Base-by-base conservation (phyloP, 1,140 invertebrate species). In the Lepidurus arcticus region DNA sequence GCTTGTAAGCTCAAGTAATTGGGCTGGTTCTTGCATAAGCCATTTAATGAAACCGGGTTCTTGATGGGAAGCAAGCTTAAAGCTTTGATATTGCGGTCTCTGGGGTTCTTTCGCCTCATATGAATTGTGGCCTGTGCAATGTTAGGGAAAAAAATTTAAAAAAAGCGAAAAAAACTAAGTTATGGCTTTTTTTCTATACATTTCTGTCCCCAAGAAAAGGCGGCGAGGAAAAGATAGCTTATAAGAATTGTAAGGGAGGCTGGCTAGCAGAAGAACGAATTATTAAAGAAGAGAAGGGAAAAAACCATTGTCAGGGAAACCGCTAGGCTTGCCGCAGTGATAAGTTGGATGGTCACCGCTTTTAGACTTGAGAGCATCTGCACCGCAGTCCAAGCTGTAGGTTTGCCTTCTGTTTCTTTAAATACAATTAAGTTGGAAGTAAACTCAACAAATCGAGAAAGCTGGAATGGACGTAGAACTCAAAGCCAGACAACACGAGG, bases 31-130 rank as follows among this genome's bases (percentile, higher is more conserved):
- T 65, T 65, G 53, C 53, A 65, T 65, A 65, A 65, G 53, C 53
- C 53, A 65, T 65, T 65, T 65, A 65, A 65, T 65, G 53, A 65
- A 65, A n/a, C 53, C 21, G 21, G 53, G n/a, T 65, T 65, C 53
- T 21, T 65, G 53, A 65, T 65, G 53, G 53, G 53, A 65, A 65
- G 53, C 53, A 21, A 65, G 13, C 53, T 21, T 65, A 65, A 65
- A 65, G 53, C 53, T 21, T 13, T 65, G 53, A 21, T 65, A 65
- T 65, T 65, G n/a, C 0, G 9, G 16, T 65, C 7, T 21, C 21
- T 21, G 6, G 53, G 53, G 53, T 16, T 65, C 53, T 65, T 65
- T 65, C 0, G 13, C 21, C 53, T 13, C 16, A 21, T 21, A 65
- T 65, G 53, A 65, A 65, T 65, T 65, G 53, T 21, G 53, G 16